Base-by-base conservation (phyloP, 1,140 invertebrate genomes). In the Carposina sasakii region DNA sequence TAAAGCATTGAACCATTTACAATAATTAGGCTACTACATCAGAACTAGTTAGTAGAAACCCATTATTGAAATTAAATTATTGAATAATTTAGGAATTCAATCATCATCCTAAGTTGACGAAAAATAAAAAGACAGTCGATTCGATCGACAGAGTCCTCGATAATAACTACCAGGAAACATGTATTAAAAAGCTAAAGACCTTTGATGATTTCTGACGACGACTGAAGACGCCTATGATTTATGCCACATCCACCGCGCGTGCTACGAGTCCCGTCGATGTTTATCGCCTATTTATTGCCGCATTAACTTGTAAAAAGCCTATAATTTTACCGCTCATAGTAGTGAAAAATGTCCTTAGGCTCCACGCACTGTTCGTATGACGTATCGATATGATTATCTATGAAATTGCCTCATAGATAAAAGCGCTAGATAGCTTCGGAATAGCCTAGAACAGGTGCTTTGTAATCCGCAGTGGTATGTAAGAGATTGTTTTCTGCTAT, bases 251-350 rank as follows among this genome's bases (percentile, higher is more conserved):
- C 9, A 24, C 41, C 20, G 63, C 65, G 61, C 70, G 65, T 67
- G 68, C 67, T 65, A 56, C 57, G 53, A 54, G 17, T 21, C 57
- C 45, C 48, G 47, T 47, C 52, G 71, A 67, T 68, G 54, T 69
- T 64, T 69, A 77, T 73, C 67, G 66, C 48, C 63, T 66, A 67
- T 74, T 72, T 63, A 76, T 65, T 61, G 53, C 60, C 49, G 52
- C 63, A 73, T 71, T 74, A 67, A 69, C 58, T 63, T 58, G 65
- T 67, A 67, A 67, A 69, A 76, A 74, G 61, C 60, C 73, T 72
- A 74, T 76, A 72, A 78, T 77, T 76, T 75, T 36, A 42, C 52
- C 43, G 52, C 47, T 30, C 43, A 33, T 48, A 22, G 31, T 52
- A 52, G 66, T 75, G 64, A 70, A 81, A 81, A 76, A 78, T 66